These are phyloP conservation scores for Diarsia dahlii DNA, from an alignment of 2,888 invertebrate genomes.

Conservation along the genomic window DNA sequence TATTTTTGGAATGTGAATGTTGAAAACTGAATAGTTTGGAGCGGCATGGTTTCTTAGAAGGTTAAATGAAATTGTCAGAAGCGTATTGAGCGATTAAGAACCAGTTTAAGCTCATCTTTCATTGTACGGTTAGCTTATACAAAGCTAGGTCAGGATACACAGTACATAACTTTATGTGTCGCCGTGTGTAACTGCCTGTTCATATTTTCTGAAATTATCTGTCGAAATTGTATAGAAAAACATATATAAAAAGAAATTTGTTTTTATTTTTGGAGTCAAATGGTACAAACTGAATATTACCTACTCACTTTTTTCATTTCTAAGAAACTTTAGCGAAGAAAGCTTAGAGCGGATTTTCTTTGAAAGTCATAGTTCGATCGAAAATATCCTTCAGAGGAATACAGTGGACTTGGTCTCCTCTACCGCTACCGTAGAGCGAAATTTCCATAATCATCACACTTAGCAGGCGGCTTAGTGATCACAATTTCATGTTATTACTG, in stretches of 20 bases:
- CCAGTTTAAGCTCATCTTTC: too few species aligned
- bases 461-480: slow-evolving; percentile 51
- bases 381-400: not conserved
- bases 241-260: too few species aligned
- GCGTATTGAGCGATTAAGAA: too few species aligned
- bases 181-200: too few species aligned
- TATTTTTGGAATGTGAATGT: not conserved
- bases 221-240: too few species aligned
- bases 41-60: too few species aligned
- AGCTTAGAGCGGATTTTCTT: not conserved
- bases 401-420: not conserved
- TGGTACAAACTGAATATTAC: not conserved
- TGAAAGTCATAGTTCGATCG: not conserved
- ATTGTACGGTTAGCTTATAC: too few species aligned
- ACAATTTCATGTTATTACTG: slow-evolving; percentile 58
- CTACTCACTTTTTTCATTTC: not conserved
- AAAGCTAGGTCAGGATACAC: too few species aligned
- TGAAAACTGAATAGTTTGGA: not conserved
- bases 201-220: too few species aligned
- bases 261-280: not conserved
- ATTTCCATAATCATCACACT: slow-evolving; percentile 55
- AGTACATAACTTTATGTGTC: too few species aligned
- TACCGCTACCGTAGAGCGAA: not conserved
- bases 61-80: not conserved
- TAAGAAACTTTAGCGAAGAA: not conserved